Evolutionary conservation across 2,888 invertebrate species (phyloP).

Genomic region (Ephialtes manifestator): DNA sequence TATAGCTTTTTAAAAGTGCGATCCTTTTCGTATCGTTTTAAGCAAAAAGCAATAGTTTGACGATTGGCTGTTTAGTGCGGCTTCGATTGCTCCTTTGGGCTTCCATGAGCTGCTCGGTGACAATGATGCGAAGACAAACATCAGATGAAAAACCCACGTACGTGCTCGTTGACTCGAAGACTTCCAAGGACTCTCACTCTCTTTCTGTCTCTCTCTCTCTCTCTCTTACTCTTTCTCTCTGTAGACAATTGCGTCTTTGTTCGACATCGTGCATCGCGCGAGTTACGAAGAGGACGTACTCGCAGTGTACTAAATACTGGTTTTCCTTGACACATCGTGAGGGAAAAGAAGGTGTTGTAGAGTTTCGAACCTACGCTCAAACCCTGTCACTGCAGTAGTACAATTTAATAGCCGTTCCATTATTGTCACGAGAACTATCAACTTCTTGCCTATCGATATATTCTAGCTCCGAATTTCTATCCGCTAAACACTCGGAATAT

Average conservation of each 20-base stretch:
- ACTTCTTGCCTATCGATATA: background rate
- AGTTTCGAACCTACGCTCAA: conserved; percentile 63
- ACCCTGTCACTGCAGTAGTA: conserved; percentile 18
- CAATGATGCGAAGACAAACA: conserved; percentile 5
- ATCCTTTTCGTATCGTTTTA: too few species aligned
- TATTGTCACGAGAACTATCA: background rate
- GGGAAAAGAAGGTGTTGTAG: conserved; percentile 28
- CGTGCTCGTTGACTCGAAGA: conserved; percentile 42
- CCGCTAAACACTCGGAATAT: background rate
- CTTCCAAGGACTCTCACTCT: conserved; percentile 41
- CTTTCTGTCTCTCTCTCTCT: conserved; percentile 2
- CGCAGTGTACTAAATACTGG: conserved; percentile 67
- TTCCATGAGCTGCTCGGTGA: background rate
- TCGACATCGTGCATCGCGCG: conserved; percentile 41
- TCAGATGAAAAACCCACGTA: conserved; percentile 40
- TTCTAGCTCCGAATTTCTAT: background rate
- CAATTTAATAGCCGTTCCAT: background rate
- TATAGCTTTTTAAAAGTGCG: too few species aligned
- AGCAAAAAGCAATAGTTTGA: background rate
- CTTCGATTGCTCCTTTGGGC: background rate
- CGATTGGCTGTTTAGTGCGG: too few species aligned
- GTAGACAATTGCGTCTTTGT: conserved; percentile 21
- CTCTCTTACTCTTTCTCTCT: background rate
- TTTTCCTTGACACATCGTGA: conserved; percentile 80
- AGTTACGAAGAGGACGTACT: conserved; percentile 49